Conservation (phyloP, 1,140 invertebrate species). For the Papilio polytes region DNA sequence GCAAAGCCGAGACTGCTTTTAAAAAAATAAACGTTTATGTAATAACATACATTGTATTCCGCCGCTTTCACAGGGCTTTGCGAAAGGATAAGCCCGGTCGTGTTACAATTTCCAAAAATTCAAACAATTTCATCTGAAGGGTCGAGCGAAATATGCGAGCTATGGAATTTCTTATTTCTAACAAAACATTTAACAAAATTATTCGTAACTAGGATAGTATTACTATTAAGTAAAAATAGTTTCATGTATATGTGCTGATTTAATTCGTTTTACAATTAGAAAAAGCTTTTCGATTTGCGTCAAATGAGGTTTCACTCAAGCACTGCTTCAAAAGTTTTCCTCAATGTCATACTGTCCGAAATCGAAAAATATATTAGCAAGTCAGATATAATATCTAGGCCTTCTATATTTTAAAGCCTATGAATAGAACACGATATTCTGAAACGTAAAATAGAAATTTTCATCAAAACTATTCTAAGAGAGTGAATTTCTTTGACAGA, state of each 20-base stretch:
- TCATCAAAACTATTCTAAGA: not conserved
- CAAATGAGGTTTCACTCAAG: too few species aligned
- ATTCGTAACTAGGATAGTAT: not conserved
- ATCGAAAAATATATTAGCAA: too few species aligned
- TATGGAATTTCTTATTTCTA: slow-evolving; percentile 11
- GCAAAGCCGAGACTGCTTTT: not conserved
- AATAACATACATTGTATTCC: slow-evolving; percentile 8
- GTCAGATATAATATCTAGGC: too few species aligned
- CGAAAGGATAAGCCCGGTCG: slow-evolving; percentile 7
- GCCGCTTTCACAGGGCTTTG: slow-evolving; percentile 15
- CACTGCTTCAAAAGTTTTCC: too few species aligned
- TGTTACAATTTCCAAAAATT: slow-evolving; percentile 13
- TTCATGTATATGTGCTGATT: not conserved
- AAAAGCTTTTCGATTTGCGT: too few species aligned
- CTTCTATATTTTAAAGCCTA: not conserved
- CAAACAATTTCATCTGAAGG: slow-evolving; percentile 11
- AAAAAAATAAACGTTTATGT: slow-evolving; percentile 13
- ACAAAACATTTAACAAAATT: slow-evolving; percentile 7
- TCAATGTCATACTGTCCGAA: too few species aligned
- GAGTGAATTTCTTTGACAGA: not conserved
- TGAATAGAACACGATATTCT: not conserved
- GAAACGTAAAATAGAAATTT: not conserved
- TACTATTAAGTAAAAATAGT: not conserved
- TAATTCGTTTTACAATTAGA: too few species aligned
- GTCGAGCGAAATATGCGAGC: not conserved